Evolutionary conservation across 2,797 vertebrate species (phyloP).

Genomic region (Poecilia picta): DNA sequence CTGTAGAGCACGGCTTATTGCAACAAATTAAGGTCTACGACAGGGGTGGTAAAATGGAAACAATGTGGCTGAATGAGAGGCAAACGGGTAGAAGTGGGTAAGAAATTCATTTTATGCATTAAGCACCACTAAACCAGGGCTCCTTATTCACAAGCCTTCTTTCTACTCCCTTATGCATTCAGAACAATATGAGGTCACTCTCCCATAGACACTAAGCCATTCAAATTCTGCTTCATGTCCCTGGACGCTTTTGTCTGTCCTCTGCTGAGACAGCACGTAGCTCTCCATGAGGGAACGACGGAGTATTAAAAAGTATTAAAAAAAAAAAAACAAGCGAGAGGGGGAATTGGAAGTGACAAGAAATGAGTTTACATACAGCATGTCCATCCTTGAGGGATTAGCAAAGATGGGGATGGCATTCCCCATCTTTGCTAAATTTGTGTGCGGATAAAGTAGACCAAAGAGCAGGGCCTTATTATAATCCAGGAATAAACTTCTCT

Average conservation of each 20-base stretch:
- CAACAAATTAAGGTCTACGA: slow-evolving; percentile 14
- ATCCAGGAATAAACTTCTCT: slow-evolving; percentile 21
- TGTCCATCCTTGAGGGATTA: slow-evolving; percentile 63
- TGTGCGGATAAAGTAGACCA: slow-evolving; percentile 22
- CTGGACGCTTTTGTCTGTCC: slow-evolving; percentile 64
- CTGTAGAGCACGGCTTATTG: slow-evolving; percentile 37
- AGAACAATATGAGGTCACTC: slow-evolving; percentile 73
- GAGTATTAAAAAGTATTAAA: slow-evolving; percentile 70
- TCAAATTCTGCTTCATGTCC: slow-evolving; percentile 55
- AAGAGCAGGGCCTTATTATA: background rate
- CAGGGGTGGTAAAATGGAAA: slow-evolving; percentile 22
- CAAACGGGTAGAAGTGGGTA: slow-evolving; percentile 42
- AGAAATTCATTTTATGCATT: slow-evolving; percentile 76
- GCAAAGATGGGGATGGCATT: slow-evolving; percentile 24
- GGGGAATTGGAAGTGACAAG: slow-evolving; percentile 66
- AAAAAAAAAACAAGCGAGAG: slow-evolving; percentile 27
- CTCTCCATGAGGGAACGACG: slow-evolving; percentile 51
- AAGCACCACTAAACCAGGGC: slow-evolving; percentile 61
- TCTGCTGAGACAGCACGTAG: slow-evolving; percentile 72
- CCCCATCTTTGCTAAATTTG: slow-evolving; percentile 17
- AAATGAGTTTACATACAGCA: slow-evolving; percentile 63
- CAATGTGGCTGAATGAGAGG: slow-evolving; percentile 61
- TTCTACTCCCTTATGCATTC: slow-evolving; percentile 61
- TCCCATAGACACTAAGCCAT: slow-evolving; percentile 68
- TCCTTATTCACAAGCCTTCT: slow-evolving; percentile 53